Conservation (phyloP, 2,113 vertebrate genomes). For the Forbesichthys papilliferus region DNA sequence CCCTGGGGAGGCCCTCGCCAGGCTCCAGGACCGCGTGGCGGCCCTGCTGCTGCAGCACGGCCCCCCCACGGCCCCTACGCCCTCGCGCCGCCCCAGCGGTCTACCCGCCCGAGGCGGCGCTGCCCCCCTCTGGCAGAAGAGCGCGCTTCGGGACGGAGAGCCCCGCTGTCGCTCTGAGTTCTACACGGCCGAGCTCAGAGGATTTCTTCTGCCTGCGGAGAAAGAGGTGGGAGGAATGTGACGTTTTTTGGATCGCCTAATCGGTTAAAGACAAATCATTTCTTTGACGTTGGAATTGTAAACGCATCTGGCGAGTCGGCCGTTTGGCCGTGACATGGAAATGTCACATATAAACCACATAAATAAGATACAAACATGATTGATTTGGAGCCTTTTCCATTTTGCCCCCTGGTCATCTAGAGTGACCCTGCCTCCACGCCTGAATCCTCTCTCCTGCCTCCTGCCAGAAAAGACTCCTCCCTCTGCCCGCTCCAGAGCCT, state of each 20-base stretch:
- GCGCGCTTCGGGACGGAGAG: conserved; percentile 68
- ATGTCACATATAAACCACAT: too few species aligned
- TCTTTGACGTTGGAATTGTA: too few species aligned
- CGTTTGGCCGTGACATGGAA: too few species aligned
- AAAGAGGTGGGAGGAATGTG: conserved; percentile 52
- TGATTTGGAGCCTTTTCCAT: too few species aligned
- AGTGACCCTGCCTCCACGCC: neutral
- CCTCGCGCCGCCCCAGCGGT: conserved; percentile 74
- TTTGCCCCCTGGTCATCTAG: conserved; percentile 28
- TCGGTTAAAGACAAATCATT: too few species aligned
- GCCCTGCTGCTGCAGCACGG: conserved; percentile 76
- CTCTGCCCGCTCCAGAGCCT: neutral
- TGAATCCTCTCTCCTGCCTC: conserved; percentile 15
- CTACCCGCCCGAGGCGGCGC: conserved; percentile 63
- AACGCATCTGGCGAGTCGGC: too few species aligned
- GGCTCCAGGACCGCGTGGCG: conserved; percentile 82
- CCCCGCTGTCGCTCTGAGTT: conserved; percentile 62
- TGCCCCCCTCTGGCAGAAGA: conserved; percentile 84
- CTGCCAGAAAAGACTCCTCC: conserved; percentile 7
- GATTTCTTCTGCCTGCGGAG: conserved; percentile 69
- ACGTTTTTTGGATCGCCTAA: neutral
- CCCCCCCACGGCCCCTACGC: conserved; percentile 74
- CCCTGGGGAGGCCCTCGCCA: conserved; percentile 58
- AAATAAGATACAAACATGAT: too few species aligned
- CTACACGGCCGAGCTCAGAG: conserved; percentile 75